Evolutionary conservation across 2,113 vertebrate genomes (phyloP), one percentile per base, ranked within the genome.

Genomic region (Tragelaphus strepsiceros): DNA sequence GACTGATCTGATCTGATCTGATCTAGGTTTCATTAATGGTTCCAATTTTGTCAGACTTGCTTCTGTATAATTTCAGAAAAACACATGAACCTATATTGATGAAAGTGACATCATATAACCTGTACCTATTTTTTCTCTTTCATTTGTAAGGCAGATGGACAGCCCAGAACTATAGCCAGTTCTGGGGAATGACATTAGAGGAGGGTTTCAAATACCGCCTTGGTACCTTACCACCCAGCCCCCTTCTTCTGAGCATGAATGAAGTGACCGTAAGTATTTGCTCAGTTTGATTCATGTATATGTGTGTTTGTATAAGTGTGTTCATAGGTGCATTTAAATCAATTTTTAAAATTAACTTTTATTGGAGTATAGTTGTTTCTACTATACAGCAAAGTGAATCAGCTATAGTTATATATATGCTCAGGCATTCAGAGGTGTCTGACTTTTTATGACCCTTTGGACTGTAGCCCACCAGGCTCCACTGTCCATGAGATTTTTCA

Each of bases 141-240:
- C 88, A 1, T 96, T 88, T 97, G 30, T 84, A 98, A 98, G 98
- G 88, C 97, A 99, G 99, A 93, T 99, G 99, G 99, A 99, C 98
- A 97, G 99, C 99, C 53, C 96, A 98, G 54, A 99, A 99, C 97
- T 99, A 99, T 54, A 99, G 98, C 54, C 98, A 99, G 10, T 99
- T 99, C 94, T 99, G 99, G 99, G 99, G 98, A 95, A 99, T 99
- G 99, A 99, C 98, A 58, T 88, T 99, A 82, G 98, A 98, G 95
- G 99, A 99, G 95, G 99, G 98, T 86, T 99, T 99, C 96, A 98
- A 88, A 95, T 96, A 98, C 16, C 98, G 98, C 24, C 98, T 99
- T 62, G 99, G 99, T 28, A 99, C 99, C 61, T 96, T 98, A 30
- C 98, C 98, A 53, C 99, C 99, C 17, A 98, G 98, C 53, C 81